A percentile compares a stretch with the other conserved stretches of the same genome.
Evolutionary conservation across 2,113 vertebrate species (phyloP).

Genomic region (Aix galericulata): DNA sequence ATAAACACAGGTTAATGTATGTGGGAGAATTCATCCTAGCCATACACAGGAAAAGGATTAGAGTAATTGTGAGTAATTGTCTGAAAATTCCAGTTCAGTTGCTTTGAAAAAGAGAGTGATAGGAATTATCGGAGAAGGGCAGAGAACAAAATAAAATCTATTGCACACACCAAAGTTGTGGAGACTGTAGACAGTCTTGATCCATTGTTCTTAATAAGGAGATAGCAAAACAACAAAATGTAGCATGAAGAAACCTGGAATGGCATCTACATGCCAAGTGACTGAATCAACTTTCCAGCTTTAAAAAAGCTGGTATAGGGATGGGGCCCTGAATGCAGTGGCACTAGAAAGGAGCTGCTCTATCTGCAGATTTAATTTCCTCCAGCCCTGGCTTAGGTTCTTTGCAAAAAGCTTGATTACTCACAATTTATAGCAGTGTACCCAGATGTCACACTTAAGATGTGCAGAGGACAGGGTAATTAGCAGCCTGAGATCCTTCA

Average conservation of each 20-base stretch:
- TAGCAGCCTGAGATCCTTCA: background rate
- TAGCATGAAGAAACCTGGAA: background rate
- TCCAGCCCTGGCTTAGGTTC: background rate
- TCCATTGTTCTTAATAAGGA: background rate
- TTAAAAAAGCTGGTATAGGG: background rate
- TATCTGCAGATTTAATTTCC: background rate
- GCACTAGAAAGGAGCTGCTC: background rate
- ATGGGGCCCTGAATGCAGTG: background rate
- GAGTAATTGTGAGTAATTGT: background rate
- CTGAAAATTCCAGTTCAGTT: background rate
- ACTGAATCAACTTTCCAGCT: background rate
- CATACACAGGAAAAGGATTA: background rate
- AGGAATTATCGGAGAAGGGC: background rate
- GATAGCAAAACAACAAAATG: background rate
- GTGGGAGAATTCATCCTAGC: background rate
- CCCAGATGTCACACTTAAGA: accelerated
- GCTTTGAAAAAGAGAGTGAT: background rate
- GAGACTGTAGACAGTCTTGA: background rate
- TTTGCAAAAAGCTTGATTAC: background rate
- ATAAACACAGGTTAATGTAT: background rate
- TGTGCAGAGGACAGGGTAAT: background rate
- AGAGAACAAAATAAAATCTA: background rate
- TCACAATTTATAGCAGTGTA: background rate
- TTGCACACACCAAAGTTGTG: background rate
- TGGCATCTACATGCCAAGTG: background rate